Evolutionary conservation across 1,140 invertebrate species (phyloP).

Genomic region (Ceratina japonica): DNA sequence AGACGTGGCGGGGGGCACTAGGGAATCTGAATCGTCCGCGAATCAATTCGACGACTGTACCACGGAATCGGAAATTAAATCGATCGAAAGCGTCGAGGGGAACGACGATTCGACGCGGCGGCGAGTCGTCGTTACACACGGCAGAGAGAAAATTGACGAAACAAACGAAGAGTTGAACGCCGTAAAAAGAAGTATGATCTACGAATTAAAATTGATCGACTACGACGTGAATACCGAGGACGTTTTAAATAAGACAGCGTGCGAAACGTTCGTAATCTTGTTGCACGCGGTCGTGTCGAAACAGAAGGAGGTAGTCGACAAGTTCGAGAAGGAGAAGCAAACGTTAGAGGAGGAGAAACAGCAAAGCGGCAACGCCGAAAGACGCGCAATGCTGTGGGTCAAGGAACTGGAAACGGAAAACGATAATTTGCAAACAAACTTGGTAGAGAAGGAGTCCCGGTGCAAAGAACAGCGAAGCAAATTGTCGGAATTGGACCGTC

Average conservation of each 20-base stretch:
- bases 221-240: slow-evolving; percentile 27
- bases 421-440: slow-evolving; percentile 69
- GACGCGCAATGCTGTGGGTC: slow-evolving; percentile 60
- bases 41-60: slow-evolving; percentile 36
- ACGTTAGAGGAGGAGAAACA: slow-evolving; percentile 65
- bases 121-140: no score
- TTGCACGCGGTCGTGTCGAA: slow-evolving; percentile 67
- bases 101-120: slow-evolving; percentile 62
- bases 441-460: slow-evolving; percentile 46
- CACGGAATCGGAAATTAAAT: slow-evolving; percentile 53
- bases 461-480: slow-evolving; percentile 38
- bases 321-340: slow-evolving; percentile 50
- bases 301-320: slow-evolving; percentile 69
- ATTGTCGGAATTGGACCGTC: slow-evolving; percentile 39
- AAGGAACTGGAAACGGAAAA: slow-evolving; percentile 69
- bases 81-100: slow-evolving; percentile 53
- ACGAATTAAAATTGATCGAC: slow-evolving; percentile 68
- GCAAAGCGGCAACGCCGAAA: slow-evolving; percentile 65
- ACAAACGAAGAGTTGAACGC: slow-evolving; percentile 62
- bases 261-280: slow-evolving; percentile 65
- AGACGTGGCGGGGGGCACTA: slow-evolving; percentile 11
- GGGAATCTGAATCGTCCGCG: slow-evolving; percentile 3
- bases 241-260: slow-evolving; percentile 53
- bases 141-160: slow-evolving; percentile 29
- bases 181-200: slow-evolving; percentile 60